Base-by-base conservation (phyloP, 2,888 invertebrate species). In the Caenorhabditis japonica region DNA sequence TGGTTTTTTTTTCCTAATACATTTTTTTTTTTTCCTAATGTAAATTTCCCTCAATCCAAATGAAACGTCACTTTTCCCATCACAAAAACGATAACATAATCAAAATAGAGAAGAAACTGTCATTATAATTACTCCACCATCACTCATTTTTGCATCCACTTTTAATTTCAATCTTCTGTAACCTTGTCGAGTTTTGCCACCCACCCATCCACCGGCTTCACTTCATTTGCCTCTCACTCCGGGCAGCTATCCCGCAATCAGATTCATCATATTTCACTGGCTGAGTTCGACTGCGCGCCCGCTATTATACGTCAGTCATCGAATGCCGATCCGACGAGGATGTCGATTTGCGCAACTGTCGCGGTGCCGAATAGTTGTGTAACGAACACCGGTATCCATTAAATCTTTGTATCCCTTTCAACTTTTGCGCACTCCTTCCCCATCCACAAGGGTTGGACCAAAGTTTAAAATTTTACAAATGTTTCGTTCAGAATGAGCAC, bases 371-470 rank as follows among this genome's bases (percentile, higher is more conserved):
- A 60, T 23, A 36, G 51, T 66, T 66, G 66, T 66, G 66, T 66
- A 66, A 66, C 66, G 66, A 66, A 56, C 66, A 66, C 66, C 66
- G 66, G 66, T 66, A 66, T 49, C 51, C 56, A 66, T 66, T 66
- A 66, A 66, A 66, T 66, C 66, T 27, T 43, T 51, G 56, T 27
- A 36, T 58, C 51, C 56, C 66, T 66, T 66, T 66, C 66, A 66
- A 66, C 56, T 66, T 66, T 66, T 66, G 66, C 66, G 66, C 66
- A 66, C 66, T 56, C 66, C 56, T 53, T 55, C 38, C 23, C 39
- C 49, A 41, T 47, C 55, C 64, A 49, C 55, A 34, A 25, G 19
- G 5, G 17, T 15, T 15, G 39, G 56, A 44, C 43, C 43, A 34
- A 55, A 66, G 66, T 66, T 66, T 66, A 66, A 66, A 66, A 51